Evolutionary conservation across 2,797 vertebrate species (phyloP).

Genomic region (Pristis pectinata): DNA sequence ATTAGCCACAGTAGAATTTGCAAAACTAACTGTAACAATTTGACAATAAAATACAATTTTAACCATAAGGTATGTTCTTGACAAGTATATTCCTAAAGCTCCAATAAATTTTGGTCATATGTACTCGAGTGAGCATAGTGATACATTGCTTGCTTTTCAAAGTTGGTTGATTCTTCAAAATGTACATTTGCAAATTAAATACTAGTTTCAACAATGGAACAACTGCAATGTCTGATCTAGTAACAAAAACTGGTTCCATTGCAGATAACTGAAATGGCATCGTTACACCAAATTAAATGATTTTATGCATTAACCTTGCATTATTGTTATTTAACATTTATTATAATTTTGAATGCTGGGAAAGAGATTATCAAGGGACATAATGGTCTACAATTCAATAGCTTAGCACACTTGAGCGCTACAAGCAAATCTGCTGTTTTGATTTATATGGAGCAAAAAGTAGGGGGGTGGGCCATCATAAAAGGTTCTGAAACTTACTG

Average conservation of each 20-base stretch:
- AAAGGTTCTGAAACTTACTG: too few species aligned
- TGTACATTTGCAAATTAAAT: background rate
- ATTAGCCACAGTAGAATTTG: background rate
- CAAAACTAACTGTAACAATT: background rate
- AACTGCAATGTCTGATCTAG: background rate
- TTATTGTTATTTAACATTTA: background rate
- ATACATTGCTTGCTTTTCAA: background rate
- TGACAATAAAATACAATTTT: background rate
- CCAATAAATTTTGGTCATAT: background rate
- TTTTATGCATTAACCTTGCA: background rate
- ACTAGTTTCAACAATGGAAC: background rate
- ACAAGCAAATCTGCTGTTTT: too few species aligned
- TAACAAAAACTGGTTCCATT: background rate
- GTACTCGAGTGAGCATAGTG: background rate
- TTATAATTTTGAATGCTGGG: background rate
- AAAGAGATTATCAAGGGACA: background rate
- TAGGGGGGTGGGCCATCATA: too few species aligned
- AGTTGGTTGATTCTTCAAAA: background rate
- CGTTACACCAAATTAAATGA: background rate
- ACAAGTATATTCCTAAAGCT: background rate
- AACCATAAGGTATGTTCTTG: background rate
- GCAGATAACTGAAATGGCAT: background rate
- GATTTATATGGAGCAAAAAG: too few species aligned
- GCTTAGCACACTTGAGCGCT: too few species aligned
- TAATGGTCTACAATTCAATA: background rate